These are phyloP conservation scores for Cyrtodaria siliqua DNA, from an alignment of 2,888 invertebrate species.

Conservation along the genomic window DNA sequence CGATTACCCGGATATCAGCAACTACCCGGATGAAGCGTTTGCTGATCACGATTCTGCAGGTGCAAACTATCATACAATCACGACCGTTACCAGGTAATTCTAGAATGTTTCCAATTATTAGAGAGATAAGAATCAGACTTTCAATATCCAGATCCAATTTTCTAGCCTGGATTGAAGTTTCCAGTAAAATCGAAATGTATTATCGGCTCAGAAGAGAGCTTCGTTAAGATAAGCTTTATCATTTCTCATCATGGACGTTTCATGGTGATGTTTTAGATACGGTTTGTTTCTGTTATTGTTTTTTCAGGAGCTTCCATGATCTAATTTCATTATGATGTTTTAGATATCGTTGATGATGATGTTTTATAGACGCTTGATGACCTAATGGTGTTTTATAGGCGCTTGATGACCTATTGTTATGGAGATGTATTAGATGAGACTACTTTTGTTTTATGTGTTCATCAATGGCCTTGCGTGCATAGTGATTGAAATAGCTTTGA, in stretches of 20 bases:
- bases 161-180: constrained; percentile 15
- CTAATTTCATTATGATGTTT: too few relatives aligned
- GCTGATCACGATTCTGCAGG: constrained; percentile 32
- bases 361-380: too few relatives aligned
- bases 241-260: background rate
- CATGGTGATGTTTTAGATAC: background rate
- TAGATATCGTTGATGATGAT: too few relatives aligned
- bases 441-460: too few relatives aligned
- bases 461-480: too few relatives aligned
- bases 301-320: background rate
- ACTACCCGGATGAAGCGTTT: constrained; percentile 1
- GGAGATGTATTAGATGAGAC: too few relatives aligned
- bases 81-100: constrained; percentile 54
- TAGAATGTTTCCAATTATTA: constrained; percentile 54
- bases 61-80: constrained; percentile 47
- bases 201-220: constrained; percentile 10
- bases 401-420: too few relatives aligned
- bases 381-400: too few relatives aligned
- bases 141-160: constrained; percentile 30
- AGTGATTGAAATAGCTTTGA: too few relatives aligned
- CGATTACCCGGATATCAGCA: background rate
- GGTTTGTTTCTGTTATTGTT: background rate
- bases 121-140: constrained; percentile 56
- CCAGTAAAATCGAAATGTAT: constrained; percentile 39
- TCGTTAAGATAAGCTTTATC: constrained; percentile 24